A percentile compares a stretch with the other conserved stretches of the same genome.
phyloP scores from a whole-genome alignment of 2,888 invertebrate genomes.

The Caenorhabditis becei region DNA sequence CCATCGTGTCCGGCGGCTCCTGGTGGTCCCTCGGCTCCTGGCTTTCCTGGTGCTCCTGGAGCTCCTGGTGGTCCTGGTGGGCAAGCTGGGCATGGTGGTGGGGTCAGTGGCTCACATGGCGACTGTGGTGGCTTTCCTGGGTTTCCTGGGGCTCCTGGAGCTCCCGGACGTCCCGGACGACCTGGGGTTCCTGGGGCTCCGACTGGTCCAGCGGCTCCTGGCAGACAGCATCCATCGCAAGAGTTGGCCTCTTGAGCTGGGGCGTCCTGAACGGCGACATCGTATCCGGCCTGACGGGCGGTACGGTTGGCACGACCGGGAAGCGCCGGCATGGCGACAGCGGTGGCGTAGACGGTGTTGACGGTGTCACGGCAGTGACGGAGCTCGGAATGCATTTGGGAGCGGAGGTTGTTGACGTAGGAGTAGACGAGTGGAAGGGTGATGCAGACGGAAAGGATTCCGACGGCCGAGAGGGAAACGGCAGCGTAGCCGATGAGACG shows the following conservation, averaged over 20 bases:
- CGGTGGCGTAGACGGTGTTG: constrained; percentile 61
- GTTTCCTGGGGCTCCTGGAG: constrained; percentile 69
- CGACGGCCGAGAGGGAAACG: constrained; percentile 63
- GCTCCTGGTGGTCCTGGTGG: constrained; percentile 68
- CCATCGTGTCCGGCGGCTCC: constrained; percentile 57
- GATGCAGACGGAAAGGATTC: constrained; percentile 64
- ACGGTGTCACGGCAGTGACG: constrained; percentile 61
- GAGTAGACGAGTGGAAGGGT: constrained; percentile 62
- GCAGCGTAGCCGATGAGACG: constrained; percentile 67
- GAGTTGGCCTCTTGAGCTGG: constrained; percentile 40
- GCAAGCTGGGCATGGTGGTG: constrained; percentile 72
- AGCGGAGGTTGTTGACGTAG: constrained; percentile 57
- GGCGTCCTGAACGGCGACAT: constrained; percentile 50
- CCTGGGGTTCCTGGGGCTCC: constrained; percentile 60
- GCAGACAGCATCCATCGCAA: constrained; percentile 62
- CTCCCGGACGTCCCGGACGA: constrained; percentile 64
- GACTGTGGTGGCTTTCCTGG: constrained; percentile 67
- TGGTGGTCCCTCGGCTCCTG: constrained; percentile 60
- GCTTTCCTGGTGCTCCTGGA: constrained; percentile 68
- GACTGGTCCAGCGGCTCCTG: constrained; percentile 62
- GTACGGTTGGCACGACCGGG: constrained; percentile 68
- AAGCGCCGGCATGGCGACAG: constrained; percentile 60
- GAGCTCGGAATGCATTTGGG: constrained; percentile 60
- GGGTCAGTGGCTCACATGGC: constrained; percentile 68
- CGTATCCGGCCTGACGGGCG: constrained; percentile 72